phyloP scores from a whole-genome alignment of 1,140 invertebrate species.

The Aphaenogaster floridana region DNA sequence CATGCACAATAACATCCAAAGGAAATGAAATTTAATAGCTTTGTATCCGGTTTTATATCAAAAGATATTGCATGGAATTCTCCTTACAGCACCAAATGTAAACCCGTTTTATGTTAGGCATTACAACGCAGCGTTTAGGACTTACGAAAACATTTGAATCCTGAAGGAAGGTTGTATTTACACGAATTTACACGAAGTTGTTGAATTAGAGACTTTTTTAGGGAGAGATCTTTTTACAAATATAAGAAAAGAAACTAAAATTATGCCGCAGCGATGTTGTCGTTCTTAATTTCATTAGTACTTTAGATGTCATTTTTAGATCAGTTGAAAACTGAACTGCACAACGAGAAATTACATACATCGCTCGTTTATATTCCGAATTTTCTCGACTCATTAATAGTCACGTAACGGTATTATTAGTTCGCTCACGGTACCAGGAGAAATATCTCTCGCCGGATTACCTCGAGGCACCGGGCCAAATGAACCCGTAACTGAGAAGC shows the following conservation, averaged over 20 bases:
- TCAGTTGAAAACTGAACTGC: not conserved
- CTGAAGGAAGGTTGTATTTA: no score
- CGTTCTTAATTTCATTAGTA: not conserved
- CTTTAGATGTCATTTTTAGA: not conserved
- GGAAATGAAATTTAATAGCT: not conserved
- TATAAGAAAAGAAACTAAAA: not conserved
- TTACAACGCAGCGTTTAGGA: not conserved
- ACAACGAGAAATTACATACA: not conserved
- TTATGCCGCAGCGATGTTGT: not conserved
- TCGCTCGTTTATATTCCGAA: conserved; percentile 26
- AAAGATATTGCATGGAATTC: not conserved
- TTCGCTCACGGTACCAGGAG: conserved; percentile 21
- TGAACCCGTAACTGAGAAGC: not conserved
- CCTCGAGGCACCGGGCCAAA: conserved; percentile 9
- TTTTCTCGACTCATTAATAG: conserved; percentile 27
- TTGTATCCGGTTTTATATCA: not conserved
- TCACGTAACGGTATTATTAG: conserved; percentile 56
- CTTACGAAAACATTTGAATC: not conserved
- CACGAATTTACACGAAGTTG: not conserved
- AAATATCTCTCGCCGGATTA: conserved; percentile 30
- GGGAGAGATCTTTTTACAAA: not conserved
- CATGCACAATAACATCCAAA: no score
- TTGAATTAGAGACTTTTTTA: not conserved
- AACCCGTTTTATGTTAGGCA: not conserved
- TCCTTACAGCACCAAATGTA: not conserved